Percentiles rank a stretch among this genome's conserved stretches.
Conservation (phyloP, 2,888 invertebrate genomes). For the Gisinianus flammeolus region DNA sequence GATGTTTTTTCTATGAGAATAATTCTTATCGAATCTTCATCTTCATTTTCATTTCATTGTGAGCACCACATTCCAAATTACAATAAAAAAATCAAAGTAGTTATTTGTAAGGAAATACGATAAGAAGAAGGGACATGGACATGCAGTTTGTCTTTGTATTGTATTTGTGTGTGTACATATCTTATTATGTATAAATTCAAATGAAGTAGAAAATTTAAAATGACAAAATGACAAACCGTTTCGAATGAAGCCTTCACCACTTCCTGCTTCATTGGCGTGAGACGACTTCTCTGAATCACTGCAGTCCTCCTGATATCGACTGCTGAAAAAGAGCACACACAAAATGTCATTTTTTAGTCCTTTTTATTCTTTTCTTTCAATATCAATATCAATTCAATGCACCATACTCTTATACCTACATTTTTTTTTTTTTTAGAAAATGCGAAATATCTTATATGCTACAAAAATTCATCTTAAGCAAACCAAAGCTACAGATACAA, state of each 20-base stretch:
- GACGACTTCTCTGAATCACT: conserved; percentile 58
- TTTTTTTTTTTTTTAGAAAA: neutral
- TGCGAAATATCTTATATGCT: too few relatives aligned
- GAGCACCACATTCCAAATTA: too few relatives aligned
- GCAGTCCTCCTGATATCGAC: conserved; percentile 59
- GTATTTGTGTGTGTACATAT: too few relatives aligned
- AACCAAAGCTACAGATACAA: neutral
- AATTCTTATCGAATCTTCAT: too few relatives aligned
- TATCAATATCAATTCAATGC: neutral
- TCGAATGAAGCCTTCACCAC: conserved; percentile 58
- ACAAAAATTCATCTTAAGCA: too few relatives aligned
- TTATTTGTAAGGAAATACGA: too few relatives aligned
- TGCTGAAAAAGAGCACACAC: conserved; percentile 42
- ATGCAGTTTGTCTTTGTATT: too few relatives aligned
- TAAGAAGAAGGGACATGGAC: too few relatives aligned
- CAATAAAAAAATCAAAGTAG: too few relatives aligned
- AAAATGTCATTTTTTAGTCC: conserved; percentile 30
- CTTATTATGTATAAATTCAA: too few relatives aligned
- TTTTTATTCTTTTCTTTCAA: neutral
- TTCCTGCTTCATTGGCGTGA: conserved; percentile 59
- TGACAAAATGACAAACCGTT: conserved; percentile 55
- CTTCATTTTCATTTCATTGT: too few relatives aligned
- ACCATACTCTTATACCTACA: neutral
- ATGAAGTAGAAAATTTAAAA: conserved; percentile 20
- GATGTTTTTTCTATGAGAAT: too few relatives aligned